Conservation (phyloP, 1,140 invertebrate genomes). For the Magallana ariakensis region DNA sequence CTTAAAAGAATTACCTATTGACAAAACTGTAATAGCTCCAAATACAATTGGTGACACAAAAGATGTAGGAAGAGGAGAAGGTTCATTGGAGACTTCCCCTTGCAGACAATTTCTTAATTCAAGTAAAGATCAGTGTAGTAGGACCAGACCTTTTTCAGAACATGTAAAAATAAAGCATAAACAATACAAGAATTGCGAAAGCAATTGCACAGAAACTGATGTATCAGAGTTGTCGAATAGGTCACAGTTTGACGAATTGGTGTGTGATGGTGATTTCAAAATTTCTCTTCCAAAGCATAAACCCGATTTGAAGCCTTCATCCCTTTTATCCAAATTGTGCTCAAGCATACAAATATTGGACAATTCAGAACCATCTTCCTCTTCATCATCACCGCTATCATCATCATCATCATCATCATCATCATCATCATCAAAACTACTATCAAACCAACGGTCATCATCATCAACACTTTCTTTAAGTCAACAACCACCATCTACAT, state of each 20-base stretch:
- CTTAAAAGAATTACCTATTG: background rate
- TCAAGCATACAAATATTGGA: too few relatives aligned
- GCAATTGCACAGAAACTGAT: background rate
- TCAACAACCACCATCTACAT: background rate
- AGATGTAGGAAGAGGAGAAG: background rate
- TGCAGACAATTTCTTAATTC: background rate
- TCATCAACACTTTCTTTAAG: background rate
- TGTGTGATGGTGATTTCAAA: too few relatives aligned
- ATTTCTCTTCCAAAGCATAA: too few relatives aligned
- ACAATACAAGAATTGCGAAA: background rate
- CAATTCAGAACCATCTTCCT: too few relatives aligned
- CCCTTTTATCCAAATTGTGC: too few relatives aligned
- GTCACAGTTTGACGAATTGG: too few relatives aligned
- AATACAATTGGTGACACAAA: background rate
- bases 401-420: background rate
- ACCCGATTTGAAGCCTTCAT: too few relatives aligned
- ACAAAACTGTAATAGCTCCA: background rate
- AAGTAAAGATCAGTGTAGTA: background rate
- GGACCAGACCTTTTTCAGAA: background rate
- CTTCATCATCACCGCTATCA: too few relatives aligned
- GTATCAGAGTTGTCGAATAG: too few relatives aligned
- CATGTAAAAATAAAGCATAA: background rate
- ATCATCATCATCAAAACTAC: background rate
- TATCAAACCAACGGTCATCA: background rate
- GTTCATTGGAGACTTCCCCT: background rate